Evolutionary conservation across 2,797 vertebrate genomes (phyloP), one percentile per base, ranked within the genome.

Genomic region (Chaunax sp.): DNA sequence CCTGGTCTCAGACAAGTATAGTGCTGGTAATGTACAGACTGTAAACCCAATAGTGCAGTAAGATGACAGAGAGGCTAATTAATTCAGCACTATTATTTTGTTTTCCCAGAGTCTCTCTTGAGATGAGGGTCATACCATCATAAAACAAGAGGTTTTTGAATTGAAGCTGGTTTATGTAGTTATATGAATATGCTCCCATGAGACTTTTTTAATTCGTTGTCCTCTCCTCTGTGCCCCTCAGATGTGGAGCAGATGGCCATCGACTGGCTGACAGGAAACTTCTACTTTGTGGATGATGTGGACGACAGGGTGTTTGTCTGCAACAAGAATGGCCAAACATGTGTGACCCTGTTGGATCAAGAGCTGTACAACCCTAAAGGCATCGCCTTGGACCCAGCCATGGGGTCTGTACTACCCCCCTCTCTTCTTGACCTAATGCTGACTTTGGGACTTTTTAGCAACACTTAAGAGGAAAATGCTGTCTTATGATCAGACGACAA

Each of bases 191-290:
- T 23, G 41, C 41, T 69, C 46, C 7, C 7, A 30, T 43, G 33
- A 72, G 50, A 1, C 7, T n/a, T 19, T 9, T 57, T 25, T 60
- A 35, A 41, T 13, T 33, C 52, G 22, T 63, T 25, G 54, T 8
- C 23, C 26, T 30, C 40, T 53, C 26, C 52, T 66, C 44, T 80
- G 22, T 20, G 2, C 60, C 51, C 41, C 63, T 70, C 83, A 99
- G 97, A 97, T 43, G 97, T 99, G 75, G 96, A 98, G 68, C 97
- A 99, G 93, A 98, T 99, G 97, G 98, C 98, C 54, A 97, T 99
- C 0, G 98, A 99, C 89, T 99, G 98, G 98, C 94, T 99, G 81
- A 99, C 97, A 0, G 97, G 97, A 85, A 99, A 99, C 93, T 97
- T 99, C 92, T 99, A 99, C 95, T 99, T 99, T 19, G 96, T 98